These are phyloP conservation scores for Anoncus sp. DNA, from an alignment of 2,888 invertebrate genomes.

Conservation along the genomic window DNA sequence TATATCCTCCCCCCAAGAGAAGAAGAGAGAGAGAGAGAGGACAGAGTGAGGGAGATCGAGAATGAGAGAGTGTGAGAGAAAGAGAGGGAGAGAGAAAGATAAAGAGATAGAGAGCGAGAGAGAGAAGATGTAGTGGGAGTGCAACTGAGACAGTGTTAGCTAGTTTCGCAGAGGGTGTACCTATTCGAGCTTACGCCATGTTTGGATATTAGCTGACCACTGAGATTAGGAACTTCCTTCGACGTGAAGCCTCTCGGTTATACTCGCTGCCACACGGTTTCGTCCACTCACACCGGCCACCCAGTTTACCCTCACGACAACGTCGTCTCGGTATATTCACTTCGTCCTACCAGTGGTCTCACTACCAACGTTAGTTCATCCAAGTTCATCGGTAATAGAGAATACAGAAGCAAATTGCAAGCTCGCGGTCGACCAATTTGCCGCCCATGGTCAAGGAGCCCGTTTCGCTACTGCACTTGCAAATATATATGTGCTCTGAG, in stretches of 20 bases:
- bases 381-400: conserved; percentile 70
- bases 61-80: conserved; percentile 17
- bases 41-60: conserved; percentile 6
- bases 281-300: conserved; percentile 33
- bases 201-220: conserved; percentile 81
- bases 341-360: conserved; percentile 45
- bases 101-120: conserved; percentile 13
- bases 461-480: conserved; percentile 42
- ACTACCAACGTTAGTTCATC: conserved; percentile 61
- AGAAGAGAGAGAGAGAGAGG: conserved; percentile 21
- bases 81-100: conserved; percentile 18
- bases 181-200: conserved; percentile 75
- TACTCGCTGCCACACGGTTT: conserved; percentile 72
- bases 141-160: conserved; percentile 47
- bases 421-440: conserved; percentile 69
- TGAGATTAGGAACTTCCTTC: conserved; percentile 81
- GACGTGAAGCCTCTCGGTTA: conserved; percentile 69
- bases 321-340: conserved; percentile 66
- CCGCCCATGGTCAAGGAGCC: conserved; percentile 66
- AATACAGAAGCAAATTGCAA: conserved; percentile 68
- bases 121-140: conserved; percentile 19
- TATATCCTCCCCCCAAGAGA: conserved; percentile 46
- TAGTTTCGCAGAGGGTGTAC: conserved; percentile 71
- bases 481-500: conserved; percentile 39
- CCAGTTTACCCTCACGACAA: conserved; percentile 40